Evolutionary conservation across 2,113 vertebrate species (phyloP).

Genomic region (Anolis sagrei): DNA sequence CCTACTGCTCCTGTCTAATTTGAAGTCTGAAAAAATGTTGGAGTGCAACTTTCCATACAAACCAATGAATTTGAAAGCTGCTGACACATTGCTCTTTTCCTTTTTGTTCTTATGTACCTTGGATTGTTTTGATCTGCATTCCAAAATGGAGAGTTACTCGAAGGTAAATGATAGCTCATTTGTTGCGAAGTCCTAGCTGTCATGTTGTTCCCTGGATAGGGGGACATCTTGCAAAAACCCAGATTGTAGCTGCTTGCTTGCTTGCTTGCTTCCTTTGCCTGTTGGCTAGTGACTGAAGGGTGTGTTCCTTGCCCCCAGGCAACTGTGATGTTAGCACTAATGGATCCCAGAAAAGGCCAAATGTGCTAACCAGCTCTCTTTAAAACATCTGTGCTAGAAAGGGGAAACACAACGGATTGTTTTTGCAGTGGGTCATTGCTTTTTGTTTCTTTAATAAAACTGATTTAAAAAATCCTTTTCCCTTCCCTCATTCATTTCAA

Average conservation of each 20-base stretch:
- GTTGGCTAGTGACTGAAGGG: slow-evolving; percentile 14
- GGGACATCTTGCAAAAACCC: not conserved
- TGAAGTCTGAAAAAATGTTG: no score
- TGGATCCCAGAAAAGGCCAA: slow-evolving; percentile 16
- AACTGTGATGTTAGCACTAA: slow-evolving; percentile 1
- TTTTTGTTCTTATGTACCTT: no score
- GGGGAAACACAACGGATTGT: slow-evolving; percentile 1
- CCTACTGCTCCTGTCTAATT: no score
- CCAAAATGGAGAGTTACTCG: not conserved
- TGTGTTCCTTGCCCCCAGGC: slow-evolving; percentile 8
- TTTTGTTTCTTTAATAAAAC: not conserved
- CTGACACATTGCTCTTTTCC: no score
- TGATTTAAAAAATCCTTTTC: not conserved
- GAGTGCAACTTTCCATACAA: no score
- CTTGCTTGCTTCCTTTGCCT: not conserved
- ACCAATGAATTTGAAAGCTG: no score
- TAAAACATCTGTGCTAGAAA: slow-evolving; percentile 13
- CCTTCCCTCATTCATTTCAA: not conserved
- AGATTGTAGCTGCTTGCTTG: no score
- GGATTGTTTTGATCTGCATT: no score
- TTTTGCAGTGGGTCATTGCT: slow-evolving; percentile 12
- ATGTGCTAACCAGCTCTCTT: slow-evolving; percentile 20
- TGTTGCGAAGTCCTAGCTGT: not conserved
- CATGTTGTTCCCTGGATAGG: not conserved
- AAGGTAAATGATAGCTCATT: not conserved